Conservation (phyloP, 2,797 vertebrate genomes). For the Telmatherina bonti region DNA sequence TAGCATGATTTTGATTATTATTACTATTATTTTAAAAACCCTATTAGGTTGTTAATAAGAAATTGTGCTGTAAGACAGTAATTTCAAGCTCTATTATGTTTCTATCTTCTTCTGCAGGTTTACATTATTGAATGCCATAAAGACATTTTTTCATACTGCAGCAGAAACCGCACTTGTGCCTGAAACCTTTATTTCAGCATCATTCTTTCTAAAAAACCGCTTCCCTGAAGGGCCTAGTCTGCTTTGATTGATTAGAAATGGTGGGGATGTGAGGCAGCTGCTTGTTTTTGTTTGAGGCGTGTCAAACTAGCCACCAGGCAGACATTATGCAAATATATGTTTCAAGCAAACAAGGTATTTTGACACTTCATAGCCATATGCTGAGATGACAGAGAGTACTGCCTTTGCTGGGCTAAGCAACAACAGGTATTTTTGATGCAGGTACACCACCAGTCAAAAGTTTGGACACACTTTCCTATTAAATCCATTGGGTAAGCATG, state of each 20-base stretch:
- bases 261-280: not conserved
- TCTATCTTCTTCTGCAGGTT: not conserved
- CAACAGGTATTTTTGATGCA: not conserved
- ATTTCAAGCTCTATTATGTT: not conserved
- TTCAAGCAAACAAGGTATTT: not conserved
- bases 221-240: not conserved
- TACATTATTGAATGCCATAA: not conserved
- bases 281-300: not conserved
- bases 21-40: not conserved
- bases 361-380: not conserved
- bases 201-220: not conserved
- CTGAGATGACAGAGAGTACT: not conserved
- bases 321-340: not conserved
- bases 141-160: not conserved
- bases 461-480: too few relatives aligned
- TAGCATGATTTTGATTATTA: not conserved
- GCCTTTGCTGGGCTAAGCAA: not conserved
- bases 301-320: not conserved
- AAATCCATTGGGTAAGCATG: too few relatives aligned
- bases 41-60: not conserved
- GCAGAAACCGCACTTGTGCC: not conserved
- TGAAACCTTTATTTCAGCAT: not conserved
- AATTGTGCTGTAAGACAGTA: not conserved
- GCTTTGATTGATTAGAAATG: not conserved
- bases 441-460: not conserved